Base-by-base conservation (phyloP, 1,140 invertebrate species). In the roundworm (Caenorhabditis elegans) region DNA sequence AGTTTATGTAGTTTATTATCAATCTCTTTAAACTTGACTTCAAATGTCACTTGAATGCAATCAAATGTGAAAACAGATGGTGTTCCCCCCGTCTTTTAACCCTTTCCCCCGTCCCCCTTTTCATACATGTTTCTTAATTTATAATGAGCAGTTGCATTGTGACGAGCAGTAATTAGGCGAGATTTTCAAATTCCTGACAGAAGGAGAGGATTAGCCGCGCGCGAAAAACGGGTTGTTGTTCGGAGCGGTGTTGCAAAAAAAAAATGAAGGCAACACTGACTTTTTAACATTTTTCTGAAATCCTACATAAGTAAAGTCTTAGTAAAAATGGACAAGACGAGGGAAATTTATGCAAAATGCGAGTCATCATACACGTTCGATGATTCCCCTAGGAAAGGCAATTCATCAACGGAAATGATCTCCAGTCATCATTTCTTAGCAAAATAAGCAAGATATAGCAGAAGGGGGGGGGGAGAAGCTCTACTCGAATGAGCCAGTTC, bases 401-500 rank as follows among this genome's bases (percentile, higher is more conserved):
- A 70, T 70, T 70, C 60, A 70, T 70, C 60, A 70, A 70, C 60
- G 60, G 60, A 70, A 70, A 70, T 70, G 60, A 70, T 70, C 60
- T 43, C 34, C 60, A 70, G 60, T 70, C 60, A 70, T 70, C 60
- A 70, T 70, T 70, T 39, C 60, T 39, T 70, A 70, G 60, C 31
- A 70, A 70, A 70, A 70, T 43, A 70, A 39, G 34, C 31, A n/a
- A 28, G 34, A 60, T 26, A 60, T n/a, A 34, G 28, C 19, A 26
- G 49, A 13, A 34, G 53, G 8, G 60, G 11, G 11, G 5, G 24
- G 19, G 26, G 28, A 17, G n/a, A 70, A 26, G 24, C 28, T 70
- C 13, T 70, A 39, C n/a, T 10, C 19, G 19, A 70, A 39, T 60
- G 15, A 17, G 53, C 15, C 10, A 70, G 60, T 70, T n/a, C 60